Base-by-base conservation (phyloP, 2,888 invertebrate genomes). In the Adelphocoris suturalis region DNA sequence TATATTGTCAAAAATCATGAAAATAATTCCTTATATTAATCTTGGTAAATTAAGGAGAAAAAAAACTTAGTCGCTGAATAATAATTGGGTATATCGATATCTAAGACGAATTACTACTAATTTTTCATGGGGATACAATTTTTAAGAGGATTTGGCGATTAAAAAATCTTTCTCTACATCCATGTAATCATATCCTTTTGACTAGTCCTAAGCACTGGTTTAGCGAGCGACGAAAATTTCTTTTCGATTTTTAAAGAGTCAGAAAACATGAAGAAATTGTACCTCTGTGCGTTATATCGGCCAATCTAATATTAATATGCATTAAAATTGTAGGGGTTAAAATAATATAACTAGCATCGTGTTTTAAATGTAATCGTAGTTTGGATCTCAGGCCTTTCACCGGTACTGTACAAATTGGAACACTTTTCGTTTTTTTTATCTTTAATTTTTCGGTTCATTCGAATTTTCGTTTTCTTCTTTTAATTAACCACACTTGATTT, bases 301-400 rank as follows among this genome's bases (percentile, higher is more conserved):
- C 88, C 80, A 88, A 78, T 88, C 76, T 88, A 88, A 61, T 52
- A 86, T 75, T 52, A 88, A 28, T 78, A 78, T 88, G 88, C 88
- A 87, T 87, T 88, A 88, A n/a, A 76, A 88, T 88, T 80, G 88
- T 88, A 88, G 88, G 88, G 88, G 61, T 55, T 86, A 48, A 86
- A 86, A 12, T 85, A 82, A 75, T 86, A 75, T 87, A 16, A 86
- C 46, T 78, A 88, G 88, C 68, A 89, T 78, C 81, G 86, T 90
- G 84, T 86, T 86, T 90, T 86, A 86, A 87, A 78, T 86, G 75
- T 90, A 89, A 91, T 78, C 86, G 91, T 90, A 91, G 90, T 90
- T 90, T 86, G 90, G 91, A 91, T 91, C 91, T 91, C 91, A 91
- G 91, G 91, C 91, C 91, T 91, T 86, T 90, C 82, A 91, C 90